phyloP scores from a whole-genome alignment of 2,888 invertebrate species.

The Morpho deidamia region DNA sequence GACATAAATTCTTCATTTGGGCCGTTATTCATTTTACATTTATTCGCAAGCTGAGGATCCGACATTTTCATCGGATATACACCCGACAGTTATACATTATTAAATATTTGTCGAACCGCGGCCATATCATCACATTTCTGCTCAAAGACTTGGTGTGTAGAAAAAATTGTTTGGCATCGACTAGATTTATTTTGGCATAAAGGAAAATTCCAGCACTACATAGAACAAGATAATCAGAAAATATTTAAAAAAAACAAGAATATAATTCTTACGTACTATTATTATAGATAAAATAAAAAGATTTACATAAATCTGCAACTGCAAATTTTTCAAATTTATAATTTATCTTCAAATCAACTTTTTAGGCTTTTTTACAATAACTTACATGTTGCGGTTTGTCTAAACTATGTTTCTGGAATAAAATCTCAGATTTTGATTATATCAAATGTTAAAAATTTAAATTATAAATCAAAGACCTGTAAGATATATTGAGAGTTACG shows the following conservation, averaged over 20 bases:
- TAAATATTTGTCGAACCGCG: not conserved
- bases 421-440: too few relatives aligned
- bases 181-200: too few relatives aligned
- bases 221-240: too few relatives aligned
- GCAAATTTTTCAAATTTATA: too few relatives aligned
- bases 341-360: too few relatives aligned
- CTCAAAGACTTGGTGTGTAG: not conserved
- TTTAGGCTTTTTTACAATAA: not conserved
- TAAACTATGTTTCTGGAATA: too few relatives aligned
- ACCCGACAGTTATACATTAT: not conserved
- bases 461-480: constrained; percentile 59
- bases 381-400: too few relatives aligned
- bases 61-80: not conserved
- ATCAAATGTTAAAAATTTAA: not conserved
- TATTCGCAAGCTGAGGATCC: not conserved
- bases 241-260: too few relatives aligned
- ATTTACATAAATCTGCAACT: too few relatives aligned
- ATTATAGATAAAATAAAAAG: too few relatives aligned
- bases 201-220: too few relatives aligned
- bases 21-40: not conserved
- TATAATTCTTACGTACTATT: not conserved
- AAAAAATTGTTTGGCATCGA: not conserved
- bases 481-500: constrained; percentile 90
- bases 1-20: not conserved
- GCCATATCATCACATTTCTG: not conserved